Evolutionary conservation across 2,113 vertebrate genomes (phyloP).

Genomic region (Rhagologus leucostigma): DNA sequence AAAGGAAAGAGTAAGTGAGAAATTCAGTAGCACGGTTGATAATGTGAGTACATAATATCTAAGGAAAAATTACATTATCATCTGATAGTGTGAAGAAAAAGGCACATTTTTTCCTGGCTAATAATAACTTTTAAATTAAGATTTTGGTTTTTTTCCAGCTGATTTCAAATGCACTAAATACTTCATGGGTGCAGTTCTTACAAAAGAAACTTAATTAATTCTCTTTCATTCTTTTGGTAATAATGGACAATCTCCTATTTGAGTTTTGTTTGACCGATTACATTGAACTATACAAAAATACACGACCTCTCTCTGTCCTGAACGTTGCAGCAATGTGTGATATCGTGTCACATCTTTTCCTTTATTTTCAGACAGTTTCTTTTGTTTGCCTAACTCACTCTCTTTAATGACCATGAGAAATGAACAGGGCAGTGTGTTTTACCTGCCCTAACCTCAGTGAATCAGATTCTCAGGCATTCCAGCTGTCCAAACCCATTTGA

Average conservation of each 20-base stretch:
- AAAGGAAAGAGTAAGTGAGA: not conserved
- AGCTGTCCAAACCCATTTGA: not conserved
- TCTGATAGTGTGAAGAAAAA: not conserved
- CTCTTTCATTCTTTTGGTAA: not conserved
- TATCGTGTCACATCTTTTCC: not conserved
- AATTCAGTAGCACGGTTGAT: not conserved
- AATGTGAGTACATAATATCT: not conserved
- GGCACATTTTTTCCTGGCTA: not conserved
- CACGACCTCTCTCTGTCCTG: not conserved
- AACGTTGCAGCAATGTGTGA: not conserved
- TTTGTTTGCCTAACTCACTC: not conserved
- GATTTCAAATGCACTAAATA: not conserved
- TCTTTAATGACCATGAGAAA: not conserved
- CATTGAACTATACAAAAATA: not conserved
- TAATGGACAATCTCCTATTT: not conserved
- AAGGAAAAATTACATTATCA: not conserved
- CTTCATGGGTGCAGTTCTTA: not conserved
- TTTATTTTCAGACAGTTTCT: not conserved
- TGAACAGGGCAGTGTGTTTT: not conserved
- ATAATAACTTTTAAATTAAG: not conserved
- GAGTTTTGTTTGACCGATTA: not conserved
- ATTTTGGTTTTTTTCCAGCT: not conserved
- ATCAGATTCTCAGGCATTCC: not conserved
- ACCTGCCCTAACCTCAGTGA: not conserved
- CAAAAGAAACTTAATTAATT: not conserved